These are phyloP conservation scores for Leucoraja erinaceus DNA, from an alignment of 2,113 vertebrate species.

Conservation along the genomic window DNA sequence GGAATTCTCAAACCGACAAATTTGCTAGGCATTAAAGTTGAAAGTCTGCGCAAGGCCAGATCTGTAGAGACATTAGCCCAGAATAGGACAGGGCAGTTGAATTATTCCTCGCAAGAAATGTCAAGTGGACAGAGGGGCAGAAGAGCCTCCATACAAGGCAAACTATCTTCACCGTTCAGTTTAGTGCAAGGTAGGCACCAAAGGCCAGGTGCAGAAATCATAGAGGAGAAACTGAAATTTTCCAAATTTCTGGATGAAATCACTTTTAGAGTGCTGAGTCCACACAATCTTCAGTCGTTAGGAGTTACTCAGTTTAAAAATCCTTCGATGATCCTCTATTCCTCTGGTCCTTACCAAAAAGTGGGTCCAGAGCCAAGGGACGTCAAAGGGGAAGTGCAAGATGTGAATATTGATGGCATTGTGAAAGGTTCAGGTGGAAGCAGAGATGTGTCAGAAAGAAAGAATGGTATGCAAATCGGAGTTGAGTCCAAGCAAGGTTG, in stretches of 20 bases:
- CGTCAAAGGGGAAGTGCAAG: neutral
- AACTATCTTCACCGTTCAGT: neutral
- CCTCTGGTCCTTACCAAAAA: neutral
- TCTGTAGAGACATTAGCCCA: conserved; percentile 56
- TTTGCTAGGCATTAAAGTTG: conserved; percentile 41
- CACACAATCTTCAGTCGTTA: conserved; percentile 52
- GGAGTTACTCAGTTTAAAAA: conserved; percentile 45
- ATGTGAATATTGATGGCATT: neutral
- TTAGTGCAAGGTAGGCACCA: neutral
- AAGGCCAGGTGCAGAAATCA: conserved; percentile 44
- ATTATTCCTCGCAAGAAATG: conserved; percentile 23
- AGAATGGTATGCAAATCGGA: neutral
- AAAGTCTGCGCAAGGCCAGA: conserved; percentile 58
- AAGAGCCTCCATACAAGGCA: neutral
- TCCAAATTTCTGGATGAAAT: conserved; percentile 79
- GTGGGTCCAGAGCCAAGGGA: neutral
- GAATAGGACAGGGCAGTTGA: neutral
- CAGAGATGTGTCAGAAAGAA: neutral
- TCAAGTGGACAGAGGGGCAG: conserved; percentile 35
- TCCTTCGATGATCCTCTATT: neutral
- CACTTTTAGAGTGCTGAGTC: conserved; percentile 64
- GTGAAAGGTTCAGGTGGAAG: neutral
- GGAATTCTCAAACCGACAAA: conserved; percentile 68
- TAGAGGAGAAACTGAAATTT: conserved; percentile 71
- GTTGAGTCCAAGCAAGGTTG: conserved; percentile 38